Percentiles rank a stretch among this genome's conserved stretches.
These are phyloP conservation scores for Rhimphoctona megacephalus DNA, from an alignment of 2,888 invertebrate species.

Conservation along the genomic window DNA sequence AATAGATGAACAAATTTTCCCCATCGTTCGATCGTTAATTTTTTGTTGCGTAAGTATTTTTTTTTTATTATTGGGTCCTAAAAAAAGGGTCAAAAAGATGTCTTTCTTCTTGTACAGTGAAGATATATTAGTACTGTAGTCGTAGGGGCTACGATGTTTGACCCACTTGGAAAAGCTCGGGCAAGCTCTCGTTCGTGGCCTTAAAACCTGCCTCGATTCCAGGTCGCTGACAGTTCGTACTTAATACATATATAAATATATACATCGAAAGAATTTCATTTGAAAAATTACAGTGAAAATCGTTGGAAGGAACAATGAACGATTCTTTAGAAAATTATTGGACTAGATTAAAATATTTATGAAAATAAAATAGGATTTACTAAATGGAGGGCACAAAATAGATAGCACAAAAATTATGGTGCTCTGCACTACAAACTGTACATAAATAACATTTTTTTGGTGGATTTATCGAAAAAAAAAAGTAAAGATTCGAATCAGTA, in stretches of 20 bases:
- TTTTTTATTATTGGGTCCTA: background rate
- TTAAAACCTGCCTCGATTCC: conserved; percentile 72
- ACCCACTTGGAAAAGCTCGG: conserved; percentile 76
- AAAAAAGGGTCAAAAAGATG: background rate
- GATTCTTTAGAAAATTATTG: background rate
- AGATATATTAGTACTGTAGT: conserved; percentile 8
- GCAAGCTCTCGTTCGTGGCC: conserved; percentile 73
- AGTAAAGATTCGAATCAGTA: no score
- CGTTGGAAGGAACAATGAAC: background rate
- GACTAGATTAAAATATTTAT: background rate
- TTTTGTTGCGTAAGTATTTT: background rate
- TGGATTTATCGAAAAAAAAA: no score
- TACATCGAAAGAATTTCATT: background rate
- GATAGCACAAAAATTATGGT: no score
- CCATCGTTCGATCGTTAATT: background rate
- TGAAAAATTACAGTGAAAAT: background rate
- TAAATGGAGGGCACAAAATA: no score
- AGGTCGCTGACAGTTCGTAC: conserved; percentile 60
- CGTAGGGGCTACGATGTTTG: conserved; percentile 73
- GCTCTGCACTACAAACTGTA: no score
- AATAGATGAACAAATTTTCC: background rate
- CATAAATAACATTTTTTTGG: no score
- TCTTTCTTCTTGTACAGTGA: background rate
- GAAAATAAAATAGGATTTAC: background rate
- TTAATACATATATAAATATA: conserved; percentile 3